Evolutionary conservation across 1,140 invertebrate genomes (phyloP).

Genomic region (Drosophila rufa): DNA sequence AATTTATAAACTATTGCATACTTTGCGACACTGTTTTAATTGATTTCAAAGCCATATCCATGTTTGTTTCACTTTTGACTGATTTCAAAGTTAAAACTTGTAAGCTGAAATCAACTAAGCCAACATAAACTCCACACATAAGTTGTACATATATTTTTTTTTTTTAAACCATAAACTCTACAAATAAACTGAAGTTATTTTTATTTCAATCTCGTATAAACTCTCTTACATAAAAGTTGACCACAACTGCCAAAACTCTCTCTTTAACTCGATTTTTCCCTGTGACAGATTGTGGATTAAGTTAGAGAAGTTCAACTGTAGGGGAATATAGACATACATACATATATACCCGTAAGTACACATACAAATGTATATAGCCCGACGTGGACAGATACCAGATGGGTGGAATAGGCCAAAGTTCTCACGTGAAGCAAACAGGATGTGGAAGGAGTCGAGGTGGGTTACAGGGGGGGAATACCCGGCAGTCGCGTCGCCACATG

Average conservation of each 20-base stretch:
- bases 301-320: slow-evolving; percentile 35
- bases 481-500: slow-evolving; percentile 55
- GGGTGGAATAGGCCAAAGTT: slow-evolving; percentile 36
- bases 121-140: not conserved
- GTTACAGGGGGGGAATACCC: not conserved
- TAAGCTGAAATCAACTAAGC: too few relatives aligned
- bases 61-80: not conserved
- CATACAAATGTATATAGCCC: not conserved
- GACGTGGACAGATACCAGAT: slow-evolving; percentile 41
- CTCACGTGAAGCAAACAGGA: slow-evolving; percentile 16
- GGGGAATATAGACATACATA: not conserved
- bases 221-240: slow-evolving; percentile 3
- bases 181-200: not conserved
- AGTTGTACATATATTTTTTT: not conserved
- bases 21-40: not conserved
- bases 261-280: slow-evolving; percentile 8
- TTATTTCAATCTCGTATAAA: not conserved
- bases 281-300: slow-evolving; percentile 23
- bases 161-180: not conserved
- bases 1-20: not conserved
- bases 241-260: not conserved
- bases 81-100: not conserved
- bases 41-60: not conserved
- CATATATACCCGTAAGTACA: slow-evolving; percentile 3
- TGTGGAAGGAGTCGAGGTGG: not conserved